These are phyloP conservation scores for Rhopalosiphum padi DNA, from an alignment of 1,140 invertebrate genomes.

Conservation along the genomic window DNA sequence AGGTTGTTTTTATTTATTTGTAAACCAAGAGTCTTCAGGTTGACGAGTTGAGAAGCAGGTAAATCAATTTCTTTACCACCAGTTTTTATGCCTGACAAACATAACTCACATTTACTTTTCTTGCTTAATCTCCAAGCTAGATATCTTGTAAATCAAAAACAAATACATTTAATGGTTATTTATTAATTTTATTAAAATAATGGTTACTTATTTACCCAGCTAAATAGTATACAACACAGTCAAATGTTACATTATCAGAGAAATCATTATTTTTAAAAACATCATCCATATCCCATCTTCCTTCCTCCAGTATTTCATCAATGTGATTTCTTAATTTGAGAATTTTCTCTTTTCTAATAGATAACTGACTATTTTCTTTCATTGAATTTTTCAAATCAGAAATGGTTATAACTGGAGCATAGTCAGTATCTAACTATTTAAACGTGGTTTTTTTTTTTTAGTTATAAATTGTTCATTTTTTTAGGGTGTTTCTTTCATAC, in stretches of 20 bases:
- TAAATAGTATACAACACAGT: conserved; percentile 28
- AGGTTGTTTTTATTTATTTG: not conserved
- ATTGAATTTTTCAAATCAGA: no score
- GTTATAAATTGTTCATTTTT: no score
- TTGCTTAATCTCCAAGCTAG: not conserved
- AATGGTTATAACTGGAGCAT: no score
- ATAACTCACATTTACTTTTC: not conserved
- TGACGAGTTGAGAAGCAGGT: not conserved
- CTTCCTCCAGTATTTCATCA: no score
- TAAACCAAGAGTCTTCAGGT: not conserved
- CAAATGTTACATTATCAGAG: not conserved
- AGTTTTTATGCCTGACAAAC: not conserved
- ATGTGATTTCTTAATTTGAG: no score
- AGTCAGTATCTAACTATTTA: no score
- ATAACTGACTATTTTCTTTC: no score
- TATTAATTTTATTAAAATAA: conserved; percentile 11
- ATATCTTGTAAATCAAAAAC: not conserved
- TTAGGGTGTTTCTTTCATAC: no score
- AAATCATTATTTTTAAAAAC: conserved; percentile 9
- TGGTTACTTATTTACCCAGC: not conserved
- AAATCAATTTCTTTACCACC: not conserved
- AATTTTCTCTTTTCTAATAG: no score
- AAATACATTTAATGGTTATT: not conserved
- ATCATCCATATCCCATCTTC: not conserved
- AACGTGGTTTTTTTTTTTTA: no score